These are phyloP conservation scores for Eudasyphora cyanicolor DNA, from an alignment of 2,888 invertebrate species.

Conservation along the genomic window DNA sequence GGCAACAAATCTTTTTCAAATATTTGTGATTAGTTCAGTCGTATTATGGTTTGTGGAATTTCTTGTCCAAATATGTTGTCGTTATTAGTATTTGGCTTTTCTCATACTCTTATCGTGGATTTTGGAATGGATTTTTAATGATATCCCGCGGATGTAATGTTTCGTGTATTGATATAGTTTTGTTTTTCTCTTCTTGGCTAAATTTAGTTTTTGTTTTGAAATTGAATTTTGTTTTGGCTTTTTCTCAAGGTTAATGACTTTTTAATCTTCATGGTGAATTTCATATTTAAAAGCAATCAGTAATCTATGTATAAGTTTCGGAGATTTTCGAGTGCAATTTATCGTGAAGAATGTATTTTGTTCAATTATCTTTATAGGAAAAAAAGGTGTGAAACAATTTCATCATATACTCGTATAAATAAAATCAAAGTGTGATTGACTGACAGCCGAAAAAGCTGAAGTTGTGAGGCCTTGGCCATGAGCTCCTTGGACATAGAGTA, in stretches of 20 bases:
- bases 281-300: too few species aligned
- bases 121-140: constrained; percentile 46
- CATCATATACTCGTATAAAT: too few species aligned
- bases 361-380: too few species aligned
- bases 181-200: constrained; percentile 6
- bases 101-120: not conserved
- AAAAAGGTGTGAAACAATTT: too few species aligned
- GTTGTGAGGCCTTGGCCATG: too few species aligned
- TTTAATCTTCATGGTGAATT: too few species aligned
- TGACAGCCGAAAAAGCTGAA: too few species aligned
- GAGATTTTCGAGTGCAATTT: too few species aligned
- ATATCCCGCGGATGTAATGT: constrained; percentile 26
- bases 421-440: too few species aligned
- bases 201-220: constrained; percentile 33
- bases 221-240: not conserved
- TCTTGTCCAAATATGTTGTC: constrained; percentile 41
- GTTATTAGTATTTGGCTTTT: constrained; percentile 31
- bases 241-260: constrained; percentile 62
- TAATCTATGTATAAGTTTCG: too few species aligned
- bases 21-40: constrained; percentile 43
- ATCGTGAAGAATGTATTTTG: too few species aligned
- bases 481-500: too few species aligned
- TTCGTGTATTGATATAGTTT: constrained; percentile 25
- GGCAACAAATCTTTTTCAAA: constrained; percentile 44
- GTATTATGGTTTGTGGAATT: constrained; percentile 35